Evolutionary conservation across 2,888 invertebrate genomes (phyloP), one percentile per base, ranked within the genome.

Genomic region (Torymus texanus): DNA sequence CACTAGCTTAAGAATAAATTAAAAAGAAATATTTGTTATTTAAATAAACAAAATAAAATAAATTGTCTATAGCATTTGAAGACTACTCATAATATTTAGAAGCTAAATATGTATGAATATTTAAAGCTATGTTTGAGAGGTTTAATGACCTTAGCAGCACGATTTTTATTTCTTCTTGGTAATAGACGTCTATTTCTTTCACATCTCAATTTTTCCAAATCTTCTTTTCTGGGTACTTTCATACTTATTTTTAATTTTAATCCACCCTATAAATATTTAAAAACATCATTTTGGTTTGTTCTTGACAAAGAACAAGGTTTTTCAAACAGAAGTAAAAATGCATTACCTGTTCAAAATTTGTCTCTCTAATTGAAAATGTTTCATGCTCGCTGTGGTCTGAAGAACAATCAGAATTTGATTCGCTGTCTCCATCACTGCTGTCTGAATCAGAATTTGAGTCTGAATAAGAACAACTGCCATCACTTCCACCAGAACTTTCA

Each of bases 201-300:
- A 75, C 83, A 86, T 73, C 87, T 88, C 61, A 84, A 68, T 82
- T 89, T 89, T 62, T 89, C 89, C 14, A 85, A 71, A 76, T 89
- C 88, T 61, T 89, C 89, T 68, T 89, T 89, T 81, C 86, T 89
- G 62, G 91, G 89, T 75, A 90, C 89, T 86, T 91, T 91, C 88
- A 91, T 89, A 73, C 91, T 91, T 82, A 92, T 91, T 85, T 91
- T 92, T 80, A 92, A 85, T 85, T 91, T 92, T 56, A 92, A 87
- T 61, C 91, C 91, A 78, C 91, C 92, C 91, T 91, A 83, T 1
- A 84, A 85, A 70, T 24, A 73, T 75, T 68, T 41, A 41, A 41
- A 41, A 41, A 41, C 41, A 41, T 41, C 41, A 41, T 41, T 41
- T 41, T 41, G 41, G 1, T 41, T 41, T 41, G 41, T 41, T 41